Percentiles rank a stretch among this genome's conserved stretches.
Conservation (phyloP, 1,140 invertebrate species). For the Drosophila murphyi region DNA sequence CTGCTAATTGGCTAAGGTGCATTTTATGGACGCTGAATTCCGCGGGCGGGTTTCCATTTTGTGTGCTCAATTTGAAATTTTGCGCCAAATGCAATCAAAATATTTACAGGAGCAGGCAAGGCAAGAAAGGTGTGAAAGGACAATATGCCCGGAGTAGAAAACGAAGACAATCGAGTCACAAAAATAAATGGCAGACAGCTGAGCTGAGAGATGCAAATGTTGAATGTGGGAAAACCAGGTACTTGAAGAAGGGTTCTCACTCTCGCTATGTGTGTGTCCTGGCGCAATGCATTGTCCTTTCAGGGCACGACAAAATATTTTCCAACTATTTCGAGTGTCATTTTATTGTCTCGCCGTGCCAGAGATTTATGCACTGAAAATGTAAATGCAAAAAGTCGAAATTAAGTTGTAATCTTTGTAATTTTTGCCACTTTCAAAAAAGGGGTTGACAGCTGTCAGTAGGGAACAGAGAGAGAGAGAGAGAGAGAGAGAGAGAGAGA, state of each 20-base stretch:
- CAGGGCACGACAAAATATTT: conserved; percentile 72
- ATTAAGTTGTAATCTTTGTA: conserved; percentile 84
- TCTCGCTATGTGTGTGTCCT: background rate
- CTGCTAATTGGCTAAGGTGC: conserved; percentile 10
- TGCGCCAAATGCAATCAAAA: conserved; percentile 68
- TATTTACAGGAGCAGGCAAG: conserved; percentile 62
- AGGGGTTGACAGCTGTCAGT: conserved; percentile 71
- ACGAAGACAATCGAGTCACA: conserved; percentile 29
- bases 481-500: background rate
- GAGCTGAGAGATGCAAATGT: conserved; percentile 33
- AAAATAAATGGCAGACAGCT: conserved; percentile 8
- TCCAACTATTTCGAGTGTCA: conserved; percentile 74
- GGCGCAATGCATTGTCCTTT: conserved; percentile 47
- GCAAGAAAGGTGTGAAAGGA: conserved; percentile 72
- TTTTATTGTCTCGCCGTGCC: conserved; percentile 31
- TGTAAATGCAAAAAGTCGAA: conserved; percentile 75
- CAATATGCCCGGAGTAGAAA: conserved; percentile 40
- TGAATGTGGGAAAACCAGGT: conserved; percentile 35
- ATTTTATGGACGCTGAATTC: background rate
- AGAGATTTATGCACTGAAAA: conserved; percentile 77
- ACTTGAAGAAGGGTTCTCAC: conserved; percentile 30
- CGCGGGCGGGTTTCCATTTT: background rate
- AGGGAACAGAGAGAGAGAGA: too few relatives aligned
- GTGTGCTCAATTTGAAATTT: conserved; percentile 11
- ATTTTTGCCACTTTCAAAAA: conserved; percentile 63